Evolutionary conservation across 1,140 invertebrate genomes (phyloP).

Genomic region (Pinna nobilis): DNA sequence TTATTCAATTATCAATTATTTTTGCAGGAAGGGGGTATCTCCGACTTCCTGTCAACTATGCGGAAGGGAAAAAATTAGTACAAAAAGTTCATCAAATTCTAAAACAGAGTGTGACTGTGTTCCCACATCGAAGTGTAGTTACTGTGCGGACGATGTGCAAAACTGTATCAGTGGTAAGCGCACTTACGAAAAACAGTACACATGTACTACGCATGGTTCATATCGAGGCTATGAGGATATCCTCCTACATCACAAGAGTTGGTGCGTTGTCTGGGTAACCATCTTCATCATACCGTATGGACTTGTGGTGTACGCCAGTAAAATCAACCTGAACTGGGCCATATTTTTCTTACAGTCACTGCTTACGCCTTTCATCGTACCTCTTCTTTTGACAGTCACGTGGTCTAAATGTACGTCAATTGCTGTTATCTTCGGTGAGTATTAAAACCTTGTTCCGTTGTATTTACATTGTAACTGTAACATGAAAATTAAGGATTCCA

Average conservation of each 20-base stretch:
- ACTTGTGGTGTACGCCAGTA: conserved; percentile 42
- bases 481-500: neutral
- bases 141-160: conserved; percentile 9
- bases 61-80: conserved; percentile 80
- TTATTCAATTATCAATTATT: conserved; percentile 81
- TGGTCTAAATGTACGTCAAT: conserved; percentile 53
- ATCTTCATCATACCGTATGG: conserved; percentile 56
- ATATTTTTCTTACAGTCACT: conserved; percentile 46
- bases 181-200: conserved; percentile 3
- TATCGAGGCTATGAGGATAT: conserved; percentile 61
- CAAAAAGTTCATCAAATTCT: neutral
- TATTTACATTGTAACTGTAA: neutral
- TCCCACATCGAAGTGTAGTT: neutral
- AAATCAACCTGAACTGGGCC: conserved; percentile 60
- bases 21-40: conserved; percentile 84
- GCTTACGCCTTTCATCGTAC: conserved; percentile 51
- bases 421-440: conserved; percentile 51
- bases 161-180: neutral
- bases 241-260: conserved; percentile 61
- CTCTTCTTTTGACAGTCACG: conserved; percentile 47
- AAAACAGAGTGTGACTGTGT: conserved; percentile 3
- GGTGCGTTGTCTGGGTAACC: conserved; percentile 62
- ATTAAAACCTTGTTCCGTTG: neutral
- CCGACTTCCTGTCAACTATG: conserved; percentile 98
- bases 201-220: conserved; percentile 14